phyloP scores from a whole-genome alignment of 2,113 vertebrate genomes.

The Pluvialis apricaria region DNA sequence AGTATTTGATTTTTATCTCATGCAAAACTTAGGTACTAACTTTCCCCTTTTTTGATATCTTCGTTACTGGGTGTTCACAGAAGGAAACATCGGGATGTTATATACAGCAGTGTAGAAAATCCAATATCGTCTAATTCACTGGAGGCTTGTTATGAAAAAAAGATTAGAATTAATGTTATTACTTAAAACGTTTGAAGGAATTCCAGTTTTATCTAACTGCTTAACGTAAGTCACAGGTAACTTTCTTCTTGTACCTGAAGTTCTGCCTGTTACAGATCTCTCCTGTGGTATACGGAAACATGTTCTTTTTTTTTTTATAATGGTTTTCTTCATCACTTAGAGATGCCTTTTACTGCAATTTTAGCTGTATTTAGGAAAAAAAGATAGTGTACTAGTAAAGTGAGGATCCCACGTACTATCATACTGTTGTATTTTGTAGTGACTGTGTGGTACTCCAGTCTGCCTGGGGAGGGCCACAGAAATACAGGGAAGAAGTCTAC shows the following conservation, averaged over 20 bases:
- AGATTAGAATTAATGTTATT: background rate
- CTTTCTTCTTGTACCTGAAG: background rate
- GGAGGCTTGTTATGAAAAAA: background rate
- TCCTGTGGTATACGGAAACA: background rate
- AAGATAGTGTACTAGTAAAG: background rate
- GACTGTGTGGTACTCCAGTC: background rate
- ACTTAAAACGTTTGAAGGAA: background rate
- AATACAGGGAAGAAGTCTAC: background rate
- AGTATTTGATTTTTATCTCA: background rate
- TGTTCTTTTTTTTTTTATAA: background rate
- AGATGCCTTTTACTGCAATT: background rate
- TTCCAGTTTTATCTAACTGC: background rate
- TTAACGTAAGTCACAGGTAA: background rate
- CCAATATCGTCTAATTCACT: background rate
- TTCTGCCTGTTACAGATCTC: background rate
- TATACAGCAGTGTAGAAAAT: background rate
- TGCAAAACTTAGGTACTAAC: background rate
- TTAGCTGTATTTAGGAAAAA: background rate
- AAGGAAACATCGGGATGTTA: accelerated
- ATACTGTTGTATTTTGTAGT: background rate
- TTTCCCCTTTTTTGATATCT: background rate
- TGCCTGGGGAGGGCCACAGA: background rate
- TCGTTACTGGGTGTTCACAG: background rate
- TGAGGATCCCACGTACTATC: background rate
- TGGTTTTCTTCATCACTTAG: background rate